Percentiles rank a stretch among this genome's conserved stretches.
phyloP scores from a whole-genome alignment of 2,113 vertebrate genomes.

The Phrynosoma blainvillii region DNA sequence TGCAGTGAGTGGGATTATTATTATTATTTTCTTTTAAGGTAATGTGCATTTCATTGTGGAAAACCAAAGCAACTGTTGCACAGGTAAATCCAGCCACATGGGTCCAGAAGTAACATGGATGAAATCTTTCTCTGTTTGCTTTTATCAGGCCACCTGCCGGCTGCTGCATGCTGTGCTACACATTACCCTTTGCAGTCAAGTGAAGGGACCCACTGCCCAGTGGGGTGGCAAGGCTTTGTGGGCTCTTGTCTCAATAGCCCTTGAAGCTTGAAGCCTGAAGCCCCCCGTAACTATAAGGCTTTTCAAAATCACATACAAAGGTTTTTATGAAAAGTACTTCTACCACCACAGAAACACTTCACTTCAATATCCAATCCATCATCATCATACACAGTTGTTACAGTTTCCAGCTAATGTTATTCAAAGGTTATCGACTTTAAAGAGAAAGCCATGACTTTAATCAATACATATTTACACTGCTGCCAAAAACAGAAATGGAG shows the following conservation, averaged over 20 bases:
- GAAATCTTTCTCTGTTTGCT: neutral
- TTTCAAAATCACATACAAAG: neutral
- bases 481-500: constrained; percentile 29
- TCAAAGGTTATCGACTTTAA: constrained; percentile 40
- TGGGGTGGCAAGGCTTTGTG: too few species aligned
- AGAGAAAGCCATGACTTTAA: constrained; percentile 25
- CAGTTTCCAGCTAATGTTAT: constrained; percentile 36
- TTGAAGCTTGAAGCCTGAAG: neutral
- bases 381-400: constrained; percentile 30
- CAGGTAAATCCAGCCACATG: neutral
- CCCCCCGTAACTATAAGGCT: neutral
- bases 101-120: neutral
- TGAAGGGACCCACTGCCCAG: neutral
- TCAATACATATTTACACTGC: constrained; percentile 26
- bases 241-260: too few species aligned
- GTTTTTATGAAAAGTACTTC: neutral
- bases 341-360: neutral
- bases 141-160: too few species aligned
- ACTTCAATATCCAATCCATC: constrained; percentile 21
- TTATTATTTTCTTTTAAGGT: too few species aligned
- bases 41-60: neutral
- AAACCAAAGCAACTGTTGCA: neutral
- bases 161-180: neutral
- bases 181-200: neutral
- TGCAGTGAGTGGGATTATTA: neutral